Conservation (phyloP, 2,797 vertebrate genomes). For the Enteromius argenteus region DNA sequence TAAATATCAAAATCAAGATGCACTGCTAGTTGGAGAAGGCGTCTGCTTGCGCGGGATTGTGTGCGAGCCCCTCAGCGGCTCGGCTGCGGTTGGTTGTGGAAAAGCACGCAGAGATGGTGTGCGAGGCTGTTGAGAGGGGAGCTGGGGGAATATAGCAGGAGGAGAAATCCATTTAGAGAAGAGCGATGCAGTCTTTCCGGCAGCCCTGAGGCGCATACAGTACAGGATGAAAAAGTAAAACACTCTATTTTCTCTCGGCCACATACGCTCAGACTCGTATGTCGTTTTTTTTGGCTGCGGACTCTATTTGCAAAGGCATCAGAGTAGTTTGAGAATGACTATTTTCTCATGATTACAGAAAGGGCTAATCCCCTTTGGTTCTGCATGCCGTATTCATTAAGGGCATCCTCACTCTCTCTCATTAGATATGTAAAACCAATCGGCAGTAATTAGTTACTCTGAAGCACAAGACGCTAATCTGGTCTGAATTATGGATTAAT, state of each 20-base stretch:
- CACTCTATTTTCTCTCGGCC: conserved; percentile 2
- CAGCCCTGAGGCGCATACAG: conserved; percentile 60
- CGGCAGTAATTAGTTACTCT: conserved; percentile 58
- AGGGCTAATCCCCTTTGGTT: conserved; percentile 52
- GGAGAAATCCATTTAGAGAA: conserved; percentile 58
- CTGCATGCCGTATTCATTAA: conserved; percentile 39
- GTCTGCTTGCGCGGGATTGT: background rate
- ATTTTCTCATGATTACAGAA: conserved; percentile 53
- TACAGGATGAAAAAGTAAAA: conserved; percentile 62
- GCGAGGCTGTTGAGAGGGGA: conserved; percentile 31
- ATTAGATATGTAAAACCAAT: conserved; percentile 60
- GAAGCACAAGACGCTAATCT: conserved; percentile 56
- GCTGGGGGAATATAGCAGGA: conserved; percentile 40
- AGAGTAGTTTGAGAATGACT: conserved; percentile 38
- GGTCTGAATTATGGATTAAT: conserved; percentile 60
- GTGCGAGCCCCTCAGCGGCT: conserved; percentile 16
- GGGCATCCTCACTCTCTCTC: conserved; percentile 40
- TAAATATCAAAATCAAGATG: conserved; percentile 32
- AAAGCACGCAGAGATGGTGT: conserved; percentile 18
- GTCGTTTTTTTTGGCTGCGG: conserved; percentile 1
- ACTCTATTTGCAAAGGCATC: conserved; percentile 38
- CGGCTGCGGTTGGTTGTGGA: conserved; percentile 42
- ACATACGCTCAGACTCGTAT: background rate
- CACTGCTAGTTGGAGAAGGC: conserved; percentile 20
- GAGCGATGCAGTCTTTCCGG: conserved; percentile 52